Percentiles rank a stretch among this genome's conserved stretches.
Conservation (phyloP, 2,797 vertebrate genomes). For the Eurystomus glaucurus region DNA sequence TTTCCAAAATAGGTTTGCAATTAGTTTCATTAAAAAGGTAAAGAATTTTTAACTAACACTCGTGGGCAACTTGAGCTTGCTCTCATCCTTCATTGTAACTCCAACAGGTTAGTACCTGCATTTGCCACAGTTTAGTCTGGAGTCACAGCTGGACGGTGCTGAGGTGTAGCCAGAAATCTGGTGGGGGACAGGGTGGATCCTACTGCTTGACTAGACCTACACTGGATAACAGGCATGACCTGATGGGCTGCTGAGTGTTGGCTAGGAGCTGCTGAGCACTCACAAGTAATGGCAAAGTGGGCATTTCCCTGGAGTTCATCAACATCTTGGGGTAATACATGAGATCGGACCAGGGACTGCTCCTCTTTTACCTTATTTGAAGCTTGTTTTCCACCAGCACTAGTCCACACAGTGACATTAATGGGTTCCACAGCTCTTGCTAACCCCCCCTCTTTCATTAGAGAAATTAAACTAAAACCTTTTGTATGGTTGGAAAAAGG, state of each 20-base stretch:
- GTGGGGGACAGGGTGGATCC: neutral
- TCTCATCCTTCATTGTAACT: neutral
- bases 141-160: rapidly evolving
- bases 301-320: neutral
- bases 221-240: neutral
- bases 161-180: neutral
- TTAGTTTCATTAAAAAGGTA: neutral
- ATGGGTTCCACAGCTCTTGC: neutral
- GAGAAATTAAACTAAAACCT: neutral
- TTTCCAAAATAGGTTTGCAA: neutral
- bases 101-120: neutral
- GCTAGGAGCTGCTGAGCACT: neutral
- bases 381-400: neutral
- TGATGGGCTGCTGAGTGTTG: neutral
- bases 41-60: neutral
- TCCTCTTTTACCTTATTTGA: neutral
- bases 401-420: neutral
- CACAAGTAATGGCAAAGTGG: neutral
- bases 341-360: neutral
- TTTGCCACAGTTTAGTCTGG: neutral
- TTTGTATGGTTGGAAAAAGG: neutral
- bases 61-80: neutral
- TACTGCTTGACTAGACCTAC: neutral
- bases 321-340: neutral
- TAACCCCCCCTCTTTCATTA: neutral